Conservation (phyloP, 2,888 invertebrate species). For the Pachydiplax longipennis region DNA sequence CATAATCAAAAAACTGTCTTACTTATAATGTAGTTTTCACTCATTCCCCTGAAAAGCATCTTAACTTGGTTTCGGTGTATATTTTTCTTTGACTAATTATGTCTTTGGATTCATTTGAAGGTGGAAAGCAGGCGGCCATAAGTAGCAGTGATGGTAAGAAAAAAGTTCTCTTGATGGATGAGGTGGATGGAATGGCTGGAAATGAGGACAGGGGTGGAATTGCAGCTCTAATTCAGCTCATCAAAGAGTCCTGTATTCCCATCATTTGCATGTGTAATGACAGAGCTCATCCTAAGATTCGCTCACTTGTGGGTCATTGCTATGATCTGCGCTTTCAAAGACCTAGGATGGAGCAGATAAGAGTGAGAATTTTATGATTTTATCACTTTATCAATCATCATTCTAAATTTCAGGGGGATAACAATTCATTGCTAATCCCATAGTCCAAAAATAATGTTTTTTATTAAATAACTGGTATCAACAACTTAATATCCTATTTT, state of each 20-base stretch:
- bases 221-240: conserved; percentile 89
- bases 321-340: conserved; percentile 88
- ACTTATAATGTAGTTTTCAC: too few relatives aligned
- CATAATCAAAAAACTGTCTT: too few relatives aligned
- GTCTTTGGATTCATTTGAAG: too few relatives aligned
- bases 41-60: too few relatives aligned
- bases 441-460: too few relatives aligned
- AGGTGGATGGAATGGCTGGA: conserved; percentile 98
- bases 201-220: conserved; percentile 98
- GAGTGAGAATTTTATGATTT: conserved; percentile 63
- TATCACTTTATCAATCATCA: background rate
- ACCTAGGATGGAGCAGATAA: conserved; percentile 89
- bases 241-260: conserved; percentile 86
- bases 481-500: too few relatives aligned
- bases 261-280: conserved; percentile 99
- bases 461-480: too few relatives aligned
- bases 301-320: conserved; percentile 91
- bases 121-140: background rate
- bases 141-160: conserved; percentile 63
- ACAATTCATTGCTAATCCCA: too few relatives aligned
- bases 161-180: conserved; percentile 98
- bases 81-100: too few relatives aligned
- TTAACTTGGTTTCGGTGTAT: too few relatives aligned
- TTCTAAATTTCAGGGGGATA: too few relatives aligned
- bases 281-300: conserved; percentile 89